Percentiles rank a stretch among this genome's conserved stretches.
phyloP scores from a whole-genome alignment of 2,888 invertebrate species.

The Xanthia togata region DNA sequence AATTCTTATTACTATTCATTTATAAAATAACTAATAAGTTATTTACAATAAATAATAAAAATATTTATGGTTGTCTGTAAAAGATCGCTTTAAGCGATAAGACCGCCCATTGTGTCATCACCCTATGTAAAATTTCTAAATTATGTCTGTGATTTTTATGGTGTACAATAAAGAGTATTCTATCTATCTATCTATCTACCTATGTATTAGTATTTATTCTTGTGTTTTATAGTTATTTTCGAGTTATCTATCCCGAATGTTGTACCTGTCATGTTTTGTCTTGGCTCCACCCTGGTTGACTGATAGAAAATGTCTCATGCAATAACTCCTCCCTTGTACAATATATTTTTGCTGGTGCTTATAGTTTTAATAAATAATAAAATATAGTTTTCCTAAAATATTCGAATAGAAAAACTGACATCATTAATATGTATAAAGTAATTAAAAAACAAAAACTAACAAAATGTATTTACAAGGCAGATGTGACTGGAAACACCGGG shows the following conservation, averaged over 20 bases:
- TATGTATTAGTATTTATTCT: no score
- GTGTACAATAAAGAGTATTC: no score
- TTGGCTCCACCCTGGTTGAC: background rate
- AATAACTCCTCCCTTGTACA: background rate
- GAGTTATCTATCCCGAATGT: background rate
- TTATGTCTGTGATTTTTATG: no score
- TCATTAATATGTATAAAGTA: no score
- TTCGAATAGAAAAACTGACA: background rate
- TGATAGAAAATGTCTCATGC: background rate
- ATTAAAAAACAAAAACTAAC: background rate
- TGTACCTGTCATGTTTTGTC: background rate
- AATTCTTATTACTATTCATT: background rate
- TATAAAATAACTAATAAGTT: background rate
- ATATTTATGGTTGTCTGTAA: no score
- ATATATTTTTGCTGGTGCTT: background rate
- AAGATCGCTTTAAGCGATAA: no score
- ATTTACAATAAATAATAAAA: background rate
- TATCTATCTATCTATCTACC: no score
- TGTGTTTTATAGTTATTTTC: background rate
- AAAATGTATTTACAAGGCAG: no score
- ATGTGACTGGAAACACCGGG: no score
- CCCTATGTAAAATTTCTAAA: no score
- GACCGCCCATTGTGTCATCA: no score
- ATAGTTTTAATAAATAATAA: background rate
- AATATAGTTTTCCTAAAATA: background rate